Conservation (phyloP, 2,888 invertebrate species). For the Lutraria lutraria region DNA sequence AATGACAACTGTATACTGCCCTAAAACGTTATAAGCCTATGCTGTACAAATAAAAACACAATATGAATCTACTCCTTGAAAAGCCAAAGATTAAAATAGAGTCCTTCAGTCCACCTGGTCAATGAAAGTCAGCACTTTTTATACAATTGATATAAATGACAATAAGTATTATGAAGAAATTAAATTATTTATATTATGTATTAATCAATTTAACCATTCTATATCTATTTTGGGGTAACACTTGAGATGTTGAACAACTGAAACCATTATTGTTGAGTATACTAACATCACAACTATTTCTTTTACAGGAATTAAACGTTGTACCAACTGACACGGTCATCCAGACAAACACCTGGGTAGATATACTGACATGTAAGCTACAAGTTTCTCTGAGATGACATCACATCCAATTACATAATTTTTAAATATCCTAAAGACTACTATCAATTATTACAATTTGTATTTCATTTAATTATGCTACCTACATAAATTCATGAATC, state of each 20-base stretch:
- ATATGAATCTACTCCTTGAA: background rate
- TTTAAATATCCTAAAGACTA: no score
- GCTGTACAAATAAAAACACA: background rate
- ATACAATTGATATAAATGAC: background rate
- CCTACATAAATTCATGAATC: no score
- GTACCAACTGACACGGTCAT: no score
- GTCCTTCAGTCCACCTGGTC: background rate
- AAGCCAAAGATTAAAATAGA: background rate
- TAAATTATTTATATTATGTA: slow-evolving; percentile 1
- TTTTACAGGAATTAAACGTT: no score
- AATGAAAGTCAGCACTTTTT: background rate
- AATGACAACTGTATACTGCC: background rate
- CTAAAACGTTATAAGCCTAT: background rate
- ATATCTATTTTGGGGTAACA: background rate
- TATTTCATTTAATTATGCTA: no score
- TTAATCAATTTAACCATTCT: background rate
- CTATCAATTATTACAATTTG: no score
- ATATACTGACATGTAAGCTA: no score
- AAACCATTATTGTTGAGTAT: background rate
- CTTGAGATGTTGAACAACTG: background rate
- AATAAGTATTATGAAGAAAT: background rate
- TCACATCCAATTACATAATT: no score
- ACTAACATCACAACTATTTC: no score
- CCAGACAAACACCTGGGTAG: no score
- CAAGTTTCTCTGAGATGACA: no score